Percentiles rank a stretch among this genome's conserved stretches.
Evolutionary conservation across 2,113 vertebrate species (phyloP).

Genomic region (Lagopus leucura): DNA sequence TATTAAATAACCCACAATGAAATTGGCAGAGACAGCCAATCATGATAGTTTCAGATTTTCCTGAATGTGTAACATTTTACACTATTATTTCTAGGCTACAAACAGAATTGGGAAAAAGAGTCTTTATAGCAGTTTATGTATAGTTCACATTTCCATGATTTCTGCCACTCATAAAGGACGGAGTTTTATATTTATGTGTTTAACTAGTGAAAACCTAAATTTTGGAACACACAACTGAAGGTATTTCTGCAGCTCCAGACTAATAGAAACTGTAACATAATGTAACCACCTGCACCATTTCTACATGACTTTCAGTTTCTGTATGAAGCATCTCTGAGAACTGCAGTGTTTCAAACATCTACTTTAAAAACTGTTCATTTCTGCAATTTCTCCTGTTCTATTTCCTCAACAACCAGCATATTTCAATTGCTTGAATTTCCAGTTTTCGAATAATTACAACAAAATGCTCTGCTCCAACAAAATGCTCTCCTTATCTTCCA

Average conservation of each 20-base stretch:
- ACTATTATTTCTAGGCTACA: background rate
- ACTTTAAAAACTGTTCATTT: background rate
- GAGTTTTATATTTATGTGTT: background rate
- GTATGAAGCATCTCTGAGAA: background rate
- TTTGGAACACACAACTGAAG: background rate
- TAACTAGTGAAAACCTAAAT: background rate
- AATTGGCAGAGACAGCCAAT: background rate
- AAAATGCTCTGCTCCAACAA: background rate
- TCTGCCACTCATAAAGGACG: background rate
- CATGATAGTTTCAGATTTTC: background rate
- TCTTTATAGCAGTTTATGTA: background rate
- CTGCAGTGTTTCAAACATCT: background rate
- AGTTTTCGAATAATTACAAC: background rate
- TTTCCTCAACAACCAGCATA: background rate
- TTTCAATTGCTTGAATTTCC: background rate
- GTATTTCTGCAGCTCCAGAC: background rate
- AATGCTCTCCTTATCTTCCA: background rate
- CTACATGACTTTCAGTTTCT: background rate
- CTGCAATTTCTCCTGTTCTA: background rate
- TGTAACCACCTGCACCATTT: background rate
- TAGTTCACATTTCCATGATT: background rate
- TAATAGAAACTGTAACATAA: background rate
- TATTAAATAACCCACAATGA: background rate
- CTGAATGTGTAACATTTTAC: background rate
- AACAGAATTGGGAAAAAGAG: background rate